Base-by-base conservation (phyloP, 2,888 invertebrate species). In the Polietes domitor region DNA sequence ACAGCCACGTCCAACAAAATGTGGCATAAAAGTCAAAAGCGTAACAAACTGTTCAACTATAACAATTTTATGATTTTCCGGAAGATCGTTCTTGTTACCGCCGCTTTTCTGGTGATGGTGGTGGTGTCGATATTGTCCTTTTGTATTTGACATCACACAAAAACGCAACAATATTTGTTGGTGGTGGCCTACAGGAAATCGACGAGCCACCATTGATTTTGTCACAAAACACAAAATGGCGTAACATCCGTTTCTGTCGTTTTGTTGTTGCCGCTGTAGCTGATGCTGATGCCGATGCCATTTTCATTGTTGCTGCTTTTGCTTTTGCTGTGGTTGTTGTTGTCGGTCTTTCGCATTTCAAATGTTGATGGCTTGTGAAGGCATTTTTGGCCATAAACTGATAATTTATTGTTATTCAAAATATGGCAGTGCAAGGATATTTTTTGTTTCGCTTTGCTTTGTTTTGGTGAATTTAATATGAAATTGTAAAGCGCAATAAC, bases 321-420 rank as follows among this genome's bases (percentile, higher is more conserved):
- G 37, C 32, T 3, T 3, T 32, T 7, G 32, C 5, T 32, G n/a
- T n/a, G n/a, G n/a, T n/a, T n/a, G n/a, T n/a, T n/a, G n/a, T 12
- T 12, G 53, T 50, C 43, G 12, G 61, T 77, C 41, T 77, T 83
- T 76, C 68, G n/a, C 26, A 74, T 72, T 72, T 61, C 73, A 76
- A 81, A 81, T 78, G 68, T 43, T 68, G 75, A 76, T 68, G 68
- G 72, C 68, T 68, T 68, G 76, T 81, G 58, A 76, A 72, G 72
- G 74, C 84, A 75, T 75, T 76, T 55, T 43, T 17, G 68, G 68
- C 80, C 58, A 74, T 73, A 81, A 81, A 81, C 84, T 79, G 78
- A 84, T 84, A 84, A 84, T 81, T 84, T 84, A 84, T 84, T 79
- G 81, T 81, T 79, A 84, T 81, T 81, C 68, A 73, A 76, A 79